phyloP scores from a whole-genome alignment of 2,113 vertebrate genomes.

The Artemisiospiza belli region DNA sequence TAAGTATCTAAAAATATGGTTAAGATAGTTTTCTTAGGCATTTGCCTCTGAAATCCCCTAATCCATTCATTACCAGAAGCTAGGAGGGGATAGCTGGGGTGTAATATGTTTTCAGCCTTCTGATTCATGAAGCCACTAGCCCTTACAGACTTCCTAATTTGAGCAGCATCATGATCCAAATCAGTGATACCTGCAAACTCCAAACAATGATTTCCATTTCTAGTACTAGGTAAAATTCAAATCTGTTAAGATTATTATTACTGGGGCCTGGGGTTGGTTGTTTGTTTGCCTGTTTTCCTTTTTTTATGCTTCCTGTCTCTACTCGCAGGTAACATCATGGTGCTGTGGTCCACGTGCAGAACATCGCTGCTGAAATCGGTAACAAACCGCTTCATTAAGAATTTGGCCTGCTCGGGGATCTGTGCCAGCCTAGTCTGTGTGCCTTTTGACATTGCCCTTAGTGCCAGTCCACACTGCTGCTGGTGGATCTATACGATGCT shows the following conservation, averaged over 20 bases:
- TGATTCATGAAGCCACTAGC: not conserved
- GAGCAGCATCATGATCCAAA: not conserved
- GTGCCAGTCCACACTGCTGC: constrained; percentile 91
- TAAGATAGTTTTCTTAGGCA: not conserved
- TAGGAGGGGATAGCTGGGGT: not conserved
- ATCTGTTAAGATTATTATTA: not conserved
- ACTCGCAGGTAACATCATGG: constrained; percentile 84
- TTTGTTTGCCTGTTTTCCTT: not conserved
- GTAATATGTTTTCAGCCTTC: not conserved
- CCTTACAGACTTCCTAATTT: not conserved
- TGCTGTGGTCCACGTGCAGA: constrained; percentile 95
- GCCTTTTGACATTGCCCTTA: constrained; percentile 94
- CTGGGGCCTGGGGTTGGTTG: not conserved
- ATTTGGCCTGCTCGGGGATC: constrained; percentile 94
- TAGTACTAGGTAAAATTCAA: not conserved
- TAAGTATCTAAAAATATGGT: not conserved
- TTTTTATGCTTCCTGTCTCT: not conserved
- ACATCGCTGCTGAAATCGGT: constrained; percentile 92
- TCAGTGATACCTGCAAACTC: not conserved
- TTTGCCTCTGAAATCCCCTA: not conserved
- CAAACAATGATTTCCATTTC: not conserved
- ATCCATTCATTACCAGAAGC: not conserved
- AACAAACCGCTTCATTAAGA: constrained; percentile 93
- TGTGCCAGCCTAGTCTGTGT: constrained; percentile 92
- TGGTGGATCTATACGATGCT: constrained; percentile 90